phyloP scores from a whole-genome alignment of 2,888 invertebrate genomes.

The Oxystoma pomonae region DNA sequence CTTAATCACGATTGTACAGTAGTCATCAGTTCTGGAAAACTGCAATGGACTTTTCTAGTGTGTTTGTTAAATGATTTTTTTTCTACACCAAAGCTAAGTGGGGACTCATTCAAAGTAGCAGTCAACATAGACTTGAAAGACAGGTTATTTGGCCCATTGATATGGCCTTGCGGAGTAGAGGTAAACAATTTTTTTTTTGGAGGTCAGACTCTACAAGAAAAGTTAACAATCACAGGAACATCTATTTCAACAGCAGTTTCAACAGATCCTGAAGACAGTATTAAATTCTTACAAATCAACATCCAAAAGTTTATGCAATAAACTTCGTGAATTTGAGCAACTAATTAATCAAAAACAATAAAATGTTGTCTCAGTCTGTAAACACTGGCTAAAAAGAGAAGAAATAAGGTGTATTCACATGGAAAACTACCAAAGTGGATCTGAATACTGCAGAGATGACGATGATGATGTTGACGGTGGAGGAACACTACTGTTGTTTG shows the following conservation, averaged over 20 bases:
- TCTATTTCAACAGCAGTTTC: background rate
- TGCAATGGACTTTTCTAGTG: too few species aligned
- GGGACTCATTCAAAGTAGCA: background rate
- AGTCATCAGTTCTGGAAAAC: too few species aligned
- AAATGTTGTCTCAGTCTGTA: background rate
- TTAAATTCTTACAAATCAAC: background rate
- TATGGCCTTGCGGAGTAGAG: background rate
- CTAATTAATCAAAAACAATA: background rate
- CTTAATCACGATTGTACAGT: too few species aligned
- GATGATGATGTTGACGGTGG: too few species aligned
- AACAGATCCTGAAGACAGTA: too few species aligned
- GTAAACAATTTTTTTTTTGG: background rate
- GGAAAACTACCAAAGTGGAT: too few species aligned
- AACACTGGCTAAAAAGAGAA: background rate
- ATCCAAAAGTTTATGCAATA: background rate
- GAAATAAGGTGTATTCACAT: background rate
- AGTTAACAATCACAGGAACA: background rate
- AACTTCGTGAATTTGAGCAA: background rate
- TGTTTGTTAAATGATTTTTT: too few species aligned
- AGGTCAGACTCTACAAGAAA: too few species aligned
- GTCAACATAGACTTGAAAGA: background rate
- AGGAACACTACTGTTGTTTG: too few species aligned
- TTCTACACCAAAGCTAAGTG: too few species aligned
- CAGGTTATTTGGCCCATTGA: background rate
- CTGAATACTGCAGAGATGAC: too few species aligned